These are phyloP conservation scores for Asobara japonica DNA, from an alignment of 1,140 invertebrate genomes.

Conservation along the genomic window DNA sequence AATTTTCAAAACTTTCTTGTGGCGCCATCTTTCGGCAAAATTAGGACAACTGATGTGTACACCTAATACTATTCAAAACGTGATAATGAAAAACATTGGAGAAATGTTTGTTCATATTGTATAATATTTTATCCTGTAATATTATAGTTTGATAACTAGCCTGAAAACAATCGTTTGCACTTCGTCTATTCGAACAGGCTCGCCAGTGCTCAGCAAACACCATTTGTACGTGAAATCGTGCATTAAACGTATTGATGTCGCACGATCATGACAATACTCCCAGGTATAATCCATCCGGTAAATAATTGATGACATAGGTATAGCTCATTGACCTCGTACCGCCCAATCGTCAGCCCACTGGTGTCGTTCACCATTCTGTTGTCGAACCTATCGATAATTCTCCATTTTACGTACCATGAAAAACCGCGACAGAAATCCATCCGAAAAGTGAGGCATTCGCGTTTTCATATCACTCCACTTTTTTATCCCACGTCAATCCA, in stretches of 20 bases:
- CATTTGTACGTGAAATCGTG: neutral
- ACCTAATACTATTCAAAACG: no score
- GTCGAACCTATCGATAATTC: neutral
- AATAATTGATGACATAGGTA: conserved; percentile 3
- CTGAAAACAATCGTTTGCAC: no score
- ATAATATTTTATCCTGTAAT: no score
- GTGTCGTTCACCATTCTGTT: neutral
- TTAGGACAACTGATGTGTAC: no score
- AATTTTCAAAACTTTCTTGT: no score
- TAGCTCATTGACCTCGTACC: neutral
- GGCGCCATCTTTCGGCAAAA: no score
- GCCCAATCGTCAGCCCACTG: neutral
- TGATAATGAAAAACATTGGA: no score
- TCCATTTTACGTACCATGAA: neutral
- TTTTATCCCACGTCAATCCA: neutral
- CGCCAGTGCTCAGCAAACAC: no score
- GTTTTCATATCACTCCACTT: neutral
- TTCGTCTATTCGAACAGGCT: no score
- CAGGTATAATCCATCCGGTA: neutral
- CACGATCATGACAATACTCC: neutral
- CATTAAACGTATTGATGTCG: neutral
- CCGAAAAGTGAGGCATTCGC: no score
- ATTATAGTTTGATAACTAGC: no score
- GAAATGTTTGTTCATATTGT: no score
- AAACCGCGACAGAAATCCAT: neutral